Evolutionary conservation across 2,113 vertebrate genomes (phyloP).

Genomic region (Ailuropoda melanoleuca): DNA sequence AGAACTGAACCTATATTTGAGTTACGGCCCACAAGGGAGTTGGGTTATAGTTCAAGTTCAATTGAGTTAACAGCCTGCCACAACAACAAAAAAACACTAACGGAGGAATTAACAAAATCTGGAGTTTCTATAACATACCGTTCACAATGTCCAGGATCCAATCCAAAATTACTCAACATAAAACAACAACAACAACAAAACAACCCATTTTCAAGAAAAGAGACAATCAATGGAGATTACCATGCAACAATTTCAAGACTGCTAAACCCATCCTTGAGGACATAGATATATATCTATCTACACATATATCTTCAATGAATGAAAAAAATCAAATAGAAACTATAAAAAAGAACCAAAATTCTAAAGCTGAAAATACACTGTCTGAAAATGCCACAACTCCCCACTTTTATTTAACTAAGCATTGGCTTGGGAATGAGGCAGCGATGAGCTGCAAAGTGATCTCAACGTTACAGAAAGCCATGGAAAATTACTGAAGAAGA

Average conservation of each 20-base stretch:
- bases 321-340: background rate
- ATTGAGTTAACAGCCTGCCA: background rate
- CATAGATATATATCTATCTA: background rate
- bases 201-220: background rate
- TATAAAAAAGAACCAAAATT: background rate
- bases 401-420: background rate
- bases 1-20: background rate
- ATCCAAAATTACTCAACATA: constrained; percentile 5
- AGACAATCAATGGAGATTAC: background rate
- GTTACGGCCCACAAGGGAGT: background rate
- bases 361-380: constrained; percentile 1
- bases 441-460: background rate
- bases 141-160: background rate
- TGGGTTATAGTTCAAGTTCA: background rate
- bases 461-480: background rate
- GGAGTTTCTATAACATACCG: background rate
- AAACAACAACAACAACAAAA: background rate
- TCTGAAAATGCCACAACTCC: constrained; percentile 11
- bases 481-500: background rate
- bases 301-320: background rate
- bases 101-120: background rate
- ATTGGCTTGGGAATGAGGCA: background rate
- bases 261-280: background rate
- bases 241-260: constrained; percentile 6
- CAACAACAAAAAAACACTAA: background rate